Evolutionary conservation across 2,113 vertebrate species (phyloP).

Genomic region (Anoplopoma fimbria): DNA sequence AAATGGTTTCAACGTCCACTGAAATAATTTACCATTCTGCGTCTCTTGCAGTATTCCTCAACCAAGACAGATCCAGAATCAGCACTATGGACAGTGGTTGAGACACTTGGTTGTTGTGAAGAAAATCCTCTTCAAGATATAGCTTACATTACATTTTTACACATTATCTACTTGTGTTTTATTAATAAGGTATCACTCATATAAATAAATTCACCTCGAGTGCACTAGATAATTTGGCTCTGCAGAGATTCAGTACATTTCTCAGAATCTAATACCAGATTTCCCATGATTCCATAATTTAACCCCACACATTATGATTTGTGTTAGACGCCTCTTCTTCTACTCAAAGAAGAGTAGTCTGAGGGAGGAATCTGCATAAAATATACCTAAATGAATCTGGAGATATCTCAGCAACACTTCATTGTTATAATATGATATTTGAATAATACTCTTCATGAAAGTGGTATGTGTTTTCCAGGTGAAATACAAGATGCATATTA

Average conservation of each 20-base stretch:
- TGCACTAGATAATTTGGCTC: neutral
- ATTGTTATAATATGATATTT: neutral
- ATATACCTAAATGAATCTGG: neutral
- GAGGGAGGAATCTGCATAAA: neutral
- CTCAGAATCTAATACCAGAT: neutral
- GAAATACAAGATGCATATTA: neutral
- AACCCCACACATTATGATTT: neutral
- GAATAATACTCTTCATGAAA: neutral
- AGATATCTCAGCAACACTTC: neutral
- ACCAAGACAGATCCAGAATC: neutral
- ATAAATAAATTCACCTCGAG: neutral
- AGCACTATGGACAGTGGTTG: neutral
- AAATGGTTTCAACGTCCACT: neutral
- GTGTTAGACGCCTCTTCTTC: neutral
- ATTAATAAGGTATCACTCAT: neutral
- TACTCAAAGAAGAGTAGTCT: neutral
- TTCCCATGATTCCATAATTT: neutral
- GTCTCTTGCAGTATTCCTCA: neutral
- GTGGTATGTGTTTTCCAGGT: neutral
- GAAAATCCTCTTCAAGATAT: neutral
- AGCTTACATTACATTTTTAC: neutral
- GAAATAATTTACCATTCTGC: neutral
- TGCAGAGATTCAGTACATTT: neutral
- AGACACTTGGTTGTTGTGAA: neutral
- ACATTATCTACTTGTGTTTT: neutral